phyloP scores from a whole-genome alignment of 2,888 invertebrate species.

The Mythimna pallens region DNA sequence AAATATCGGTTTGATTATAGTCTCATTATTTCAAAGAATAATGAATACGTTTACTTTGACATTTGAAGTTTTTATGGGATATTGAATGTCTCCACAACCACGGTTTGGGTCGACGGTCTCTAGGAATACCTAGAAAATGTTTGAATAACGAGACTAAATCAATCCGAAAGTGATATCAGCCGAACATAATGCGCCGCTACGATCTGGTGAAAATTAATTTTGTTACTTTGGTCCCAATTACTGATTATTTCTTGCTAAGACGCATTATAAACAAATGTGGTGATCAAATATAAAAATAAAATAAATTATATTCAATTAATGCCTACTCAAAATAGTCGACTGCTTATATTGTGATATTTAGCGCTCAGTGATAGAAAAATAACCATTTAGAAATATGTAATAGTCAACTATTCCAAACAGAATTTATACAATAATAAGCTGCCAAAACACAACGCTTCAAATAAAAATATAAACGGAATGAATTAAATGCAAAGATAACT shows the following conservation, averaged over 20 bases:
- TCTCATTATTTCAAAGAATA: conserved; percentile 13
- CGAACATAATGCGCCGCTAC: conserved; percentile 44
- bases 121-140: not conserved
- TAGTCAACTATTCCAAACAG: conserved; percentile 40
- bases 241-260: conserved; percentile 51
- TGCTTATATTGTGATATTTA: conserved; percentile 48
- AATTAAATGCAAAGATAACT: conserved; percentile 67
- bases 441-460: conserved; percentile 70
- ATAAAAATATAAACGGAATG: conserved; percentile 63
- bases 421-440: conserved; percentile 62
- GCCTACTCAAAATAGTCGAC: conserved; percentile 45
- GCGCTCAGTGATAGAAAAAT: conserved; percentile 16
- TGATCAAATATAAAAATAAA: conserved; percentile 45
- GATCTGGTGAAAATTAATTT: conserved; percentile 58
- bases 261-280: conserved; percentile 47
- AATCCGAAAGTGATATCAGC: conserved; percentile 30
- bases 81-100: not conserved
- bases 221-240: conserved; percentile 77
- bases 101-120: not conserved
- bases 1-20: conserved; percentile 36
- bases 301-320: conserved; percentile 46
- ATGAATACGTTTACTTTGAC: not conserved
- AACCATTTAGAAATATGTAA: conserved; percentile 4
- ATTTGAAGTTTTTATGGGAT: not conserved
- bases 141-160: conserved; percentile 45